Evolutionary conservation across 2,797 vertebrate genomes (phyloP).

Genomic region (Tauraco hartlaubi): DNA sequence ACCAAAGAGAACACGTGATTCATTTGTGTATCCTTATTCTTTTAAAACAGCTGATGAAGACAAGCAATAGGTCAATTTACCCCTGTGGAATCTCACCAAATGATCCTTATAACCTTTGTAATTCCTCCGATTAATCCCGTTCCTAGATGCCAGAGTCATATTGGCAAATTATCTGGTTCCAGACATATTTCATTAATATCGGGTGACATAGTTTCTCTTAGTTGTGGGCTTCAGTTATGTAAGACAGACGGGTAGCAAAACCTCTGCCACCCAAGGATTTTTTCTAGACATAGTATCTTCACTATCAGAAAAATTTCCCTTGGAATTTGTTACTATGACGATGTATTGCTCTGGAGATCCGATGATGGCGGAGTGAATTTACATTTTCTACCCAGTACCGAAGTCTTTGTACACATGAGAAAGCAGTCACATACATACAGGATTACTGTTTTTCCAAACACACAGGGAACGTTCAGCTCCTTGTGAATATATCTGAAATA

Average conservation of each 20-base stretch:
- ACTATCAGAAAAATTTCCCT: constrained; percentile 2
- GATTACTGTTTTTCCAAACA: neutral
- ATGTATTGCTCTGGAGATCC: neutral
- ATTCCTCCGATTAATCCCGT: constrained; percentile 16
- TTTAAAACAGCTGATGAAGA: constrained; percentile 33
- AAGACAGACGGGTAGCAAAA: neutral
- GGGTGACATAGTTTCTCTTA: neutral
- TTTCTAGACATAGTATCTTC: neutral
- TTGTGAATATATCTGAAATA: neutral
- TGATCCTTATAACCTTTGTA: constrained; percentile 10
- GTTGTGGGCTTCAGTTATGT: neutral
- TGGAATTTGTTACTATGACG: neutral
- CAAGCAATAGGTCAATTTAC: constrained; percentile 21
- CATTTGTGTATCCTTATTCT: constrained; percentile 8
- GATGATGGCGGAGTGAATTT: neutral
- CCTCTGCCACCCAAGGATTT: neutral
- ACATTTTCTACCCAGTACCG: neutral
- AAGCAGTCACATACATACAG: neutral
- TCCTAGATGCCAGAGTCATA: constrained; percentile 16
- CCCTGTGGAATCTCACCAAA: neutral
- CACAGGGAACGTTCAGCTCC: neutral
- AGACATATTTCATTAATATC: neutral
- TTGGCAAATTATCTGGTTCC: neutral
- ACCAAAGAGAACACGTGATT: constrained; percentile 4
- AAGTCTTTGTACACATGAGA: neutral